phyloP scores from a whole-genome alignment of 2,797 vertebrate species.

The Telmatherina bonti region DNA sequence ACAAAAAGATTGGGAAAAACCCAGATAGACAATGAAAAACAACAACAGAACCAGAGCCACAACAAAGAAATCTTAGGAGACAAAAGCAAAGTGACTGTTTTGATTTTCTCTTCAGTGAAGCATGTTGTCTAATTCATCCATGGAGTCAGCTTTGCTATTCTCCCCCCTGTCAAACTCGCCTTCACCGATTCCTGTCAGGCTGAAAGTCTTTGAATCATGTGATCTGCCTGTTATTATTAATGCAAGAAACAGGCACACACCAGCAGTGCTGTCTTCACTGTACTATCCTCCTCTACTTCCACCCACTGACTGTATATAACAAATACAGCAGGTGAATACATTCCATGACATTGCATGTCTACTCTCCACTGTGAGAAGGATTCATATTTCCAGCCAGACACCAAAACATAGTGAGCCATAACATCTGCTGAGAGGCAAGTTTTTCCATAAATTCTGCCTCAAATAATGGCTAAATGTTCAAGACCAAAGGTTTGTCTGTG shows the following conservation, averaged over 20 bases:
- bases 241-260: constrained; percentile 23
- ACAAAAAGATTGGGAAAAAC: not conserved
- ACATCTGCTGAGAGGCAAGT: constrained; percentile 12
- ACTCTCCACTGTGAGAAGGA: constrained; percentile 43
- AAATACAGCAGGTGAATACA: constrained; percentile 59
- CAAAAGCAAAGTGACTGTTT: not conserved
- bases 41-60: not conserved
- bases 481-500: constrained; percentile 14
- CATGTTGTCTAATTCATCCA: constrained; percentile 3
- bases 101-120: not conserved
- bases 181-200: constrained; percentile 28
- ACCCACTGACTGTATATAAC: constrained; percentile 46
- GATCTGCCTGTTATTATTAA: constrained; percentile 30
- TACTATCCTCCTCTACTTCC: constrained; percentile 27
- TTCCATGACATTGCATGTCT: constrained; percentile 32
- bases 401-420: constrained; percentile 36
- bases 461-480: constrained; percentile 34
- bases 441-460: constrained; percentile 36
- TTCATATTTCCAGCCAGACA: constrained; percentile 41
- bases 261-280: constrained; percentile 10
- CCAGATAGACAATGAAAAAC: not conserved
- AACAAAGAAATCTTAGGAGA: constrained; percentile 7
- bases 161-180: not conserved
- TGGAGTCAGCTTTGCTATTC: not conserved
- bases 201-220: constrained; percentile 37